These are phyloP conservation scores for Sebastes kiyomatsui DNA, from an alignment of 2,797 vertebrate species.

Conservation along the genomic window DNA sequence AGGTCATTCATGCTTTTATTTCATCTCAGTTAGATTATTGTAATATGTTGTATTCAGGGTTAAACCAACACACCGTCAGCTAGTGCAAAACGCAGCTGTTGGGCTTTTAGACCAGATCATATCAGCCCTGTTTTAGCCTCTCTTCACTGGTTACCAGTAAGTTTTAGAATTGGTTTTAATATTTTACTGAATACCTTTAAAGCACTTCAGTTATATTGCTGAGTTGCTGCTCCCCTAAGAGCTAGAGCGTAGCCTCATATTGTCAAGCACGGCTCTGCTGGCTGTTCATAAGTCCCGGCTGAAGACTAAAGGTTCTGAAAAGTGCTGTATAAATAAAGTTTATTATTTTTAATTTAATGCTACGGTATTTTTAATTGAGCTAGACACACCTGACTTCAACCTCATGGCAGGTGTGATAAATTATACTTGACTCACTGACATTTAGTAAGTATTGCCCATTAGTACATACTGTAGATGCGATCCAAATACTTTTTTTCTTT, in stretches of 20 bases:
- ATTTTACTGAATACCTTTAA: not conserved
- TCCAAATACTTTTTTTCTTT: conserved; percentile 7
- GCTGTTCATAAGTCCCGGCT: not conserved
- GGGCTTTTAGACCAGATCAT: not conserved
- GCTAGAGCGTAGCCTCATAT: not conserved
- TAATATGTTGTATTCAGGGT: not conserved
- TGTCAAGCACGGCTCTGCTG: not conserved
- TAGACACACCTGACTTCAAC: conserved; percentile 18
- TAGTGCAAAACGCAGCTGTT: too few species aligned
- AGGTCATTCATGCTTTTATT: not conserved
- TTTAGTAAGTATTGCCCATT: conserved; percentile 22
- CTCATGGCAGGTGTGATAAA: conserved; percentile 20
- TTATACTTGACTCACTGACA: conserved; percentile 7
- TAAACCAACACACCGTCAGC: not conserved
- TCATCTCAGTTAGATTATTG: not conserved
- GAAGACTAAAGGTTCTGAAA: not conserved
- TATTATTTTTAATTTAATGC: conserved; percentile 1
- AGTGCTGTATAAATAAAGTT: not conserved
- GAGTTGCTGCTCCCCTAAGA: not conserved
- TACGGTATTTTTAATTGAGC: conserved; percentile 14
- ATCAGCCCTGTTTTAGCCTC: not conserved
- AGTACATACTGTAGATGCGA: conserved; percentile 15
- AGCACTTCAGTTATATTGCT: not conserved
- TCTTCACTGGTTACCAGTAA: not conserved
- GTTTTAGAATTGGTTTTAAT: not conserved